Percentiles rank a stretch among this genome's conserved stretches.
These are phyloP conservation scores for Pyrrhosoma nymphula DNA, from an alignment of 2,888 invertebrate species.

Conservation along the genomic window DNA sequence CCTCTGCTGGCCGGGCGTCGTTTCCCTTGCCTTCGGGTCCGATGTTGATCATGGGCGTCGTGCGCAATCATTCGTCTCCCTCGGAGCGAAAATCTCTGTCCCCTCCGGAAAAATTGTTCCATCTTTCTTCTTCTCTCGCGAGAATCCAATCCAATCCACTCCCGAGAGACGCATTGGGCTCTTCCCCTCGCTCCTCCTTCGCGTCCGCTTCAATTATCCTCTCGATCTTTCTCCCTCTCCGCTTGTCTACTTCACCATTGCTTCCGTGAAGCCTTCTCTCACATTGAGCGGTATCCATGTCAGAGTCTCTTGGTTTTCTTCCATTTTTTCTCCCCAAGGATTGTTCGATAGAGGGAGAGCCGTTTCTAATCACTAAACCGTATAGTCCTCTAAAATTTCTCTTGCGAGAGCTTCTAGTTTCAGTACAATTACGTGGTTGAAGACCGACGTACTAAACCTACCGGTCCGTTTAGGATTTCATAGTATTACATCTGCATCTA, in stretches of 20 bases:
- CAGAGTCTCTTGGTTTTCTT: not conserved
- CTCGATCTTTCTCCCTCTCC: constrained; percentile 14
- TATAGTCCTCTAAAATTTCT: not conserved
- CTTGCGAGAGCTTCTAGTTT: not conserved
- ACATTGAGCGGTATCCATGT: not conserved
- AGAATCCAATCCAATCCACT: not conserved
- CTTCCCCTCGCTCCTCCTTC: not conserved
- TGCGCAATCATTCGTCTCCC: not conserved
- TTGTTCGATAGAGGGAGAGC: not conserved
- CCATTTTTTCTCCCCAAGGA: not conserved
- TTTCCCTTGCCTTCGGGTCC: not conserved
- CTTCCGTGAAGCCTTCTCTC: not conserved
- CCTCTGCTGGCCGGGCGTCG: not conserved
- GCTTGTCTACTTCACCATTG: not conserved
- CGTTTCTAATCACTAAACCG: not conserved
- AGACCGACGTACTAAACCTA: not conserved
- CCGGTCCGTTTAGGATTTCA: too few species aligned
- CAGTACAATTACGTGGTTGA: not conserved
- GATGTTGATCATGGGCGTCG: not conserved
- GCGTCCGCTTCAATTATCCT: constrained; percentile 16
- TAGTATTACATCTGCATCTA: too few species aligned
- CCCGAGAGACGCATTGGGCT: not conserved
- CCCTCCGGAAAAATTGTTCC: not conserved
- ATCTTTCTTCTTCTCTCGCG: not conserved
- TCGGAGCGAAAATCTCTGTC: not conserved